These are phyloP conservation scores for Odontomachus brunneus DNA, from an alignment of 1,140 invertebrate species.

Conservation along the genomic window DNA sequence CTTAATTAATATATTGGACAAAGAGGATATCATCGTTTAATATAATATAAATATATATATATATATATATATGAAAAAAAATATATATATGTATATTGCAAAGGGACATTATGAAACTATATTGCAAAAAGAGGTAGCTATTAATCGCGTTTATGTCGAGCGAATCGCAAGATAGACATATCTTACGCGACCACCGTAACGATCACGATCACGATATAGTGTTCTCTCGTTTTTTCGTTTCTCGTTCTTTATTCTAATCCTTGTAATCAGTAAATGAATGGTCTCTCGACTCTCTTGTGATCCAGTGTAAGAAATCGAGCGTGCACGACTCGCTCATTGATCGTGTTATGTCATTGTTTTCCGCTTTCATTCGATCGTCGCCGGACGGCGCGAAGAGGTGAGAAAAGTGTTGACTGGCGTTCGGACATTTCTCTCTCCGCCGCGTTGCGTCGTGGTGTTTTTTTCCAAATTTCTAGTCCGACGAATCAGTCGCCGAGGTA, in stretches of 20 bases:
- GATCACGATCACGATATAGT: conserved; percentile 38
- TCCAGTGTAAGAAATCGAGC: conserved; percentile 54
- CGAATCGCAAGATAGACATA: conserved; percentile 44
- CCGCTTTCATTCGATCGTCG: conserved; percentile 50
- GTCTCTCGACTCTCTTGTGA: conserved; percentile 44
- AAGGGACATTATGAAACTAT: conserved; percentile 69
- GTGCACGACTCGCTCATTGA: conserved; percentile 41
- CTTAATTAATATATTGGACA: conserved; percentile 83
- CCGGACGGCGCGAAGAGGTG: not conserved
- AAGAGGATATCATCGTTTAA: conserved; percentile 82
- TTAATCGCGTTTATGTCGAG: conserved; percentile 42
- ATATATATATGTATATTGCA: conserved; percentile 59
- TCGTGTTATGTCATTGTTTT: conserved; percentile 61
- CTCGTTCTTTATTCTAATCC: conserved; percentile 42
- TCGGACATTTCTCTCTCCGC: conserved; percentile 60
- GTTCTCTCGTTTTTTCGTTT: conserved; percentile 26
- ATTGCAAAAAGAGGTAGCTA: conserved; percentile 69
- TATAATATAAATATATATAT: conserved; percentile 76
- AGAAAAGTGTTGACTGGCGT: conserved; percentile 58
- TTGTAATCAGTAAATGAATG: conserved; percentile 32
- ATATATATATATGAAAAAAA: conserved; percentile 53
- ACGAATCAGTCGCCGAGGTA: conserved; percentile 71
- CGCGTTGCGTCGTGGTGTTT: conserved; percentile 48
- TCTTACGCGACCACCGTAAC: conserved; percentile 31
- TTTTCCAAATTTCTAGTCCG: conserved; percentile 80